Evolutionary conservation across 2,113 vertebrate genomes (phyloP).

Genomic region (Melospiza georgiana): DNA sequence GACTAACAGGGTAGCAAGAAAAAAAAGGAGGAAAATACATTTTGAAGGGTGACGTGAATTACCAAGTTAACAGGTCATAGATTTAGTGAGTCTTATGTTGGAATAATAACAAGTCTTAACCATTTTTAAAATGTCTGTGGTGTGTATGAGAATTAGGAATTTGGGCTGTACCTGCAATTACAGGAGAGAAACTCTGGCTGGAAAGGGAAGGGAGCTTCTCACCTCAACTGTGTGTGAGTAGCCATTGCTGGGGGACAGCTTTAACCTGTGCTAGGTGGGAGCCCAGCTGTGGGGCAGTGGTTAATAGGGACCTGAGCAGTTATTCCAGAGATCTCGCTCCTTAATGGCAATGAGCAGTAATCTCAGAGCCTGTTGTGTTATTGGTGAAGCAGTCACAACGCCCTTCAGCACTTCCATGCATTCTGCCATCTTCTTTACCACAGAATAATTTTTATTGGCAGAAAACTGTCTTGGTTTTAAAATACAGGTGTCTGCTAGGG

Average conservation of each 20-base stretch:
- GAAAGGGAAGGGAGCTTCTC: not conserved
- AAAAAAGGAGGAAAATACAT: not conserved
- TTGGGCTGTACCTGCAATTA: not conserved
- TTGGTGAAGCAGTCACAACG: not conserved
- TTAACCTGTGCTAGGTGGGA: not conserved
- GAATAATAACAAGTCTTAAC: not conserved
- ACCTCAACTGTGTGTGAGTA: not conserved
- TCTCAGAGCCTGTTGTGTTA: not conserved
- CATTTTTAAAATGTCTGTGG: not conserved
- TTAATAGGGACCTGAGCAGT: not conserved
- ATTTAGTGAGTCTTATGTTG: not conserved
- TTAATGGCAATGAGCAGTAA: not conserved
- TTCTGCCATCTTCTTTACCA: not conserved
- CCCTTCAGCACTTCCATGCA: not conserved
- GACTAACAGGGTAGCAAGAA: not conserved
- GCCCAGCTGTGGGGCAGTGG: not conserved
- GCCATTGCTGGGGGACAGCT: fast-evolving
- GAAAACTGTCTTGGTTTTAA: not conserved
- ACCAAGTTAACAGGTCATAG: not conserved
- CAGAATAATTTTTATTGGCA: not conserved
- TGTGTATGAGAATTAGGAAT: not conserved
- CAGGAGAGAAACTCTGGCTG: not conserved
- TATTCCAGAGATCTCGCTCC: not conserved
- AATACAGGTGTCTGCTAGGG: not conserved
- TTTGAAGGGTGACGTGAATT: not conserved